Base-by-base conservation (phyloP, 2,113 vertebrate species). In the Dasyornis broadbenti region DNA sequence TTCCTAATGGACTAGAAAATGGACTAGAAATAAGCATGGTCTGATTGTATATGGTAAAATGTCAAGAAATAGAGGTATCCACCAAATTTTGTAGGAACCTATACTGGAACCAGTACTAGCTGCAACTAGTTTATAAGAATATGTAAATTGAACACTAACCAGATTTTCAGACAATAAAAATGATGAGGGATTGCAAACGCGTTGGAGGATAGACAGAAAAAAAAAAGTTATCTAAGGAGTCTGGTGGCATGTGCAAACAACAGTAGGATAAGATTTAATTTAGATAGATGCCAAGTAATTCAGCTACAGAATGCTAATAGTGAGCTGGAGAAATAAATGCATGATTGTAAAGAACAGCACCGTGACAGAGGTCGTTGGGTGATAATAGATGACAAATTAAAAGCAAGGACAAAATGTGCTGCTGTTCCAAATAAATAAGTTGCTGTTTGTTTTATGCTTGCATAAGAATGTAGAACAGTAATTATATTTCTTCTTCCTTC, bases 191-290 rank as follows among this genome's bases (percentile, higher is more conserved):
- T 90, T 94, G 88, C 52, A 92, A 94, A 95, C 72, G 68, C 65
- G 44, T 53, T 93, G 86, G n/a, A 86, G 44, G 33, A 71, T 79
- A 79, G 42, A 53, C 13, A 61, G 2, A 53, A 66, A 66, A 82
- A 70, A 94, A 70, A 87, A 31, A 88, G 83, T 90, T 40, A 91
- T 92, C 70, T 93, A 35, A 93, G 69, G 80, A 89, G 95, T 93
- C 90, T 85, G 71, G 72, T 85, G 81, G 72, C 73, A 88, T 92
- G 83, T 94, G 92, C 85, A 97, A 94, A 94, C 86, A 97, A 95
- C 91, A 92, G 60, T 86, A 75, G 91, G 86, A 73, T 94, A 88
- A 96, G 94, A 97, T 97, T 97, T 97, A 96, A 97, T 97, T 97
- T 97, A 97, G 96, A 97, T 96, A 97, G 94, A 89, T 92, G 91